Percentiles rank a stretch among this genome's conserved stretches.
These are phyloP conservation scores for Spongia lamella DNA, from an alignment of 37 sponge, comb jelly and placozoan genomes.

Conservation along the genomic window DNA sequence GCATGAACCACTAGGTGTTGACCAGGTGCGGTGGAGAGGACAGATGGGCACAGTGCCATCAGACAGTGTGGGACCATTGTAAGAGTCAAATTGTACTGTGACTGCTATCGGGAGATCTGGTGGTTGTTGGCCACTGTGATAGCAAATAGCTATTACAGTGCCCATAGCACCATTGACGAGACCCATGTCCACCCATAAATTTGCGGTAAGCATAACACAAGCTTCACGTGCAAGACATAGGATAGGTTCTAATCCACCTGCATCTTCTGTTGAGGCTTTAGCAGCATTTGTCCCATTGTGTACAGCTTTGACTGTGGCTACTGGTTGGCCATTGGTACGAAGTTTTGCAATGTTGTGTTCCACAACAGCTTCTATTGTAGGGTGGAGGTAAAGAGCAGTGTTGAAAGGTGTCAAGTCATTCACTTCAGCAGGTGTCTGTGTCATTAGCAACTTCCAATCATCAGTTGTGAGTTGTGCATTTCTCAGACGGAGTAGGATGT, in stretches of 20 bases:
- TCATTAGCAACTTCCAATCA: constrained; percentile 40
- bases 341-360: background rate
- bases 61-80: constrained; percentile 5
- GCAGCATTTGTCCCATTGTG: constrained; percentile 2
- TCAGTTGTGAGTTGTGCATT: constrained; percentile 13
- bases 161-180: constrained; percentile 19
- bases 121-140: background rate
- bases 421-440: background rate
- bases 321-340: constrained; percentile 3
- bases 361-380: too few relatives aligned
- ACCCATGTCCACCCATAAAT: constrained; percentile 21
- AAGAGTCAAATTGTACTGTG: constrained; percentile 4
- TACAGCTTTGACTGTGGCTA: constrained; percentile 11
- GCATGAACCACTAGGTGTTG: too few relatives aligned
- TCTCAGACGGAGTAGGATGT: constrained; percentile 30
- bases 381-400: background rate
- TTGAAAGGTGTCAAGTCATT: background rate
- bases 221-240: constrained; percentile 2
- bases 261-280: constrained; percentile 21
- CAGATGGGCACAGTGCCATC: constrained; percentile 9
- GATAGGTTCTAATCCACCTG: constrained; percentile 5
- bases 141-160: constrained; percentile 3
- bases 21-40: constrained; percentile 8
- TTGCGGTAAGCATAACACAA: background rate
- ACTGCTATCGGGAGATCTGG: constrained; percentile 8